These are phyloP conservation scores for Eriosoma lanigerum DNA, from an alignment of 1,140 invertebrate genomes.

Conservation along the genomic window DNA sequence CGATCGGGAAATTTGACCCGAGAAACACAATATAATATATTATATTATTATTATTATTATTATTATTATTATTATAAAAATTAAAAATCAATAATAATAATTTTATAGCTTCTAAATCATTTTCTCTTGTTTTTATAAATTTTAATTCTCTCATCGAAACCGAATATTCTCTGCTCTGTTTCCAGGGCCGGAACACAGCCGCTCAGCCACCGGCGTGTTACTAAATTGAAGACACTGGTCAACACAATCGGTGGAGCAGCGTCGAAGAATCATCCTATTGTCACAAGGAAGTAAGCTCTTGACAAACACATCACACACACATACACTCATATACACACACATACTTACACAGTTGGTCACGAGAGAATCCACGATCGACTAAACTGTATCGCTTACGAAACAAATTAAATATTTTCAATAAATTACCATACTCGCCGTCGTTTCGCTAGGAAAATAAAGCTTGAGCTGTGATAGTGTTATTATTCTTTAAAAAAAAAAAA, in stretches of 20 bases:
- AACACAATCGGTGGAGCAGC: slow-evolving; percentile 9
- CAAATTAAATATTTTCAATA: too few species aligned
- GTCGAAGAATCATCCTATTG: not conserved
- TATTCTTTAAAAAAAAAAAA: not conserved
- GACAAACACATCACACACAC: slow-evolving; percentile 10
- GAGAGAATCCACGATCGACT: not conserved
- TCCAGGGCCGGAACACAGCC: slow-evolving; percentile 12
- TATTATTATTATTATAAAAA: too few species aligned
- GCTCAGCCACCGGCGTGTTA: slow-evolving; percentile 1
- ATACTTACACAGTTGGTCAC: not conserved
- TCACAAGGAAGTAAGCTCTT: slow-evolving; percentile 43
- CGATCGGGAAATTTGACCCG: too few species aligned
- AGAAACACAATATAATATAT: too few species aligned
- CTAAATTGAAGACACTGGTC: slow-evolving; percentile 1
- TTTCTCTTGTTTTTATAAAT: not conserved
- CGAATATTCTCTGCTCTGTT: not conserved
- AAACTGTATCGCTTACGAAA: too few species aligned
- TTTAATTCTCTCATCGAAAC: too few species aligned
- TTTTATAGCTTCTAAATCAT: too few species aligned
- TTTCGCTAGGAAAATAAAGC: slow-evolving; percentile 13
- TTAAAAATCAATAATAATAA: too few species aligned
- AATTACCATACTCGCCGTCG: not conserved
- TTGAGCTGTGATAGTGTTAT: slow-evolving; percentile 45
- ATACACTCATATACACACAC: not conserved
- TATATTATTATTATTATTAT: too few species aligned